Percentiles rank a stretch among this genome's conserved stretches.
phyloP scores from a whole-genome alignment of 2,888 invertebrate species.

The Stenotaenia linearis region DNA sequence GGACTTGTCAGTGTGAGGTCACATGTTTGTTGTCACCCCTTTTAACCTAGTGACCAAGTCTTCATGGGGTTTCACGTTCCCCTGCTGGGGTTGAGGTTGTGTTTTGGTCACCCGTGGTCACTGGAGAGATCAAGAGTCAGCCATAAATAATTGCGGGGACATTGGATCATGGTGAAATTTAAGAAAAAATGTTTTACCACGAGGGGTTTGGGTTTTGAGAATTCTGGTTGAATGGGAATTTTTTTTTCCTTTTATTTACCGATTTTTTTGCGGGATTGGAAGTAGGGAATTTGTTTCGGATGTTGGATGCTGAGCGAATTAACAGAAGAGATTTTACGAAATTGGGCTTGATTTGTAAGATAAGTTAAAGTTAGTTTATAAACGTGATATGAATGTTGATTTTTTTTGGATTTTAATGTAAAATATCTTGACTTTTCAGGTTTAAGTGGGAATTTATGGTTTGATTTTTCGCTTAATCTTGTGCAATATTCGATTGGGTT shows the following conservation, averaged over 20 bases:
- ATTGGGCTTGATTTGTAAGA: too few relatives aligned
- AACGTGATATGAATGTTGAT: too few relatives aligned
- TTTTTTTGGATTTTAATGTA: neutral
- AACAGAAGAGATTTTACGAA: neutral
- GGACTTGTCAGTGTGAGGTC: slow-evolving; percentile 2
- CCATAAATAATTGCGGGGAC: slow-evolving; percentile 23
- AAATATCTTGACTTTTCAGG: neutral
- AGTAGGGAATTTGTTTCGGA: neutral
- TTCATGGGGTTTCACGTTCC: slow-evolving; percentile 23
- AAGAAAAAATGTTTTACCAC: neutral
- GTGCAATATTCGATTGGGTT: neutral
- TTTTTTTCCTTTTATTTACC: neutral
- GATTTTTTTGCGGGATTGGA: neutral
- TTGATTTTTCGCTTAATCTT: neutral
- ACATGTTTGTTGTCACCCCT: slow-evolving; percentile 26
- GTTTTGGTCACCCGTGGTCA: slow-evolving; percentile 26
- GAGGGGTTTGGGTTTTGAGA: neutral
- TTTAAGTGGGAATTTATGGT: neutral
- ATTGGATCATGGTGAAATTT: neutral
- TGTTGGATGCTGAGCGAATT: neutral
- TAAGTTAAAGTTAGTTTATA: too few relatives aligned
- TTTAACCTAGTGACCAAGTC: slow-evolving; percentile 21
- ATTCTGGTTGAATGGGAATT: neutral
- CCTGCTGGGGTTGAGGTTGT: slow-evolving; percentile 26
- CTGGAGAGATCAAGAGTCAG: slow-evolving; percentile 26